A percentile compares a stretch with the other conserved stretches of the same genome.
Conservation (phyloP, 2,113 vertebrate genomes). For the Zootoca vivipara region DNA sequence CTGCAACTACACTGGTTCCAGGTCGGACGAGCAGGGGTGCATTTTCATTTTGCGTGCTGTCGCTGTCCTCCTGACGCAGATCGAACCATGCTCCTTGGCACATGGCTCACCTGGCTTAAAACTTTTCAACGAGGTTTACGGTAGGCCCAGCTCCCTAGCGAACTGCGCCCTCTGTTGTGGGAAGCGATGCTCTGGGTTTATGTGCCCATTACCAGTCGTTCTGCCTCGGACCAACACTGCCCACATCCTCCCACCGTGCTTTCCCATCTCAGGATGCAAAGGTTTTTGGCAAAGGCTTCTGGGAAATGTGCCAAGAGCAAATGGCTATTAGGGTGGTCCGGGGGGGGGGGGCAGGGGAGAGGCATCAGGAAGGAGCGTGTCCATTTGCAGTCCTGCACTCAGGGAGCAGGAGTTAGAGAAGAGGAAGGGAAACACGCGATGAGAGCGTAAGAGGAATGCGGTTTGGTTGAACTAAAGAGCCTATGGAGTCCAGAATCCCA, state of each 20-base stretch:
- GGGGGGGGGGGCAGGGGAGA: not conserved
- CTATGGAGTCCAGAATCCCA: too few relatives aligned
- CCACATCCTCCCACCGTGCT: too few relatives aligned
- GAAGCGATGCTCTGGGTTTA: too few relatives aligned
- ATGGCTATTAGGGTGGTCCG: not conserved
- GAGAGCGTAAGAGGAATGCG: not conserved
- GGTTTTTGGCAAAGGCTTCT: not conserved
- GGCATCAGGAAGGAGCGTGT: fast-evolving
- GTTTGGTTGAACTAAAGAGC: too few relatives aligned
- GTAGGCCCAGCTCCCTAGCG: not conserved
- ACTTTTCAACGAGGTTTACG: too few relatives aligned
- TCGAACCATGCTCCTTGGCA: too few relatives aligned
- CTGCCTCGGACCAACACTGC: not conserved
- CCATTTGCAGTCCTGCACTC: not conserved
- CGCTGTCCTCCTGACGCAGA: too few relatives aligned
- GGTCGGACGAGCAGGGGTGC: not conserved
- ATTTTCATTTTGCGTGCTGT: too few relatives aligned
- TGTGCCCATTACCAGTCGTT: not conserved
- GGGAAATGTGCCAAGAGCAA: constrained; percentile 2
- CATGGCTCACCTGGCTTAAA: too few relatives aligned
- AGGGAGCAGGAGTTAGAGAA: not conserved
- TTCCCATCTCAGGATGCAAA: not conserved
- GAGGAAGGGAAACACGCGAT: too few relatives aligned
- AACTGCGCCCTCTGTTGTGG: not conserved
- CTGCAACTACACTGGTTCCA: not conserved